phyloP scores from a whole-genome alignment of 2,888 invertebrate species.

The Ornithoptera priamus region DNA sequence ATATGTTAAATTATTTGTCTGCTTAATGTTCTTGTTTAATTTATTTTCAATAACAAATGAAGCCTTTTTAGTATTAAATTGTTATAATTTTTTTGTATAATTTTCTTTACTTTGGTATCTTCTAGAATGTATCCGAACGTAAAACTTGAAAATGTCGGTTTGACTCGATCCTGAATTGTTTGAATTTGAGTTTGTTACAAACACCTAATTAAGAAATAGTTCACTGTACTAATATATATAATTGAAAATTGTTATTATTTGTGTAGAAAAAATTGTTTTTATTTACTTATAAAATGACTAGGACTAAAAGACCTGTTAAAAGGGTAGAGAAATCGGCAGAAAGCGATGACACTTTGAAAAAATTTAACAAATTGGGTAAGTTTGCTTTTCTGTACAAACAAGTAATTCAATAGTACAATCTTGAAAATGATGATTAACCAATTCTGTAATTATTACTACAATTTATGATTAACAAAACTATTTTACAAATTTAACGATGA shows the following conservation, averaged over 20 bases:
- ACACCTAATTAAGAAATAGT: background rate
- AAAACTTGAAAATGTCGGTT: constrained; percentile 49
- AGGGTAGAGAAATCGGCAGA: constrained; percentile 56
- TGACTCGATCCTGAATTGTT: constrained; percentile 31
- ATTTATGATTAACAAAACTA: no score
- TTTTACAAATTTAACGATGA: no score
- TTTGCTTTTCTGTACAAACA: background rate
- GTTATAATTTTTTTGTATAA: no score
- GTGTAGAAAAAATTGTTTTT: background rate
- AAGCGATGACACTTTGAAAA: constrained; percentile 55
- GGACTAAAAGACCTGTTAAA: constrained; percentile 65
- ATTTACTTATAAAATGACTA: constrained; percentile 51
- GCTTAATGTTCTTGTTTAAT: no score
- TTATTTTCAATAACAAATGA: no score
- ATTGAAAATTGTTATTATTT: background rate
- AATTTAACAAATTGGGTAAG: constrained; percentile 59
- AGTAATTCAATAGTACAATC: no score
- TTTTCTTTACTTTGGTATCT: background rate
- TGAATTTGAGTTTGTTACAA: constrained; percentile 8
- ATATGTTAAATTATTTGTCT: no score
- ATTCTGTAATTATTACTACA: no score
- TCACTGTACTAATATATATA: background rate
- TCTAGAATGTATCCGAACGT: constrained; percentile 16
- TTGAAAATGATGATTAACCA: no score
- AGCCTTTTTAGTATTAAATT: no score